Evolutionary conservation across 2,888 invertebrate species (phyloP).

Genomic region (Drosophila infuscata): DNA sequence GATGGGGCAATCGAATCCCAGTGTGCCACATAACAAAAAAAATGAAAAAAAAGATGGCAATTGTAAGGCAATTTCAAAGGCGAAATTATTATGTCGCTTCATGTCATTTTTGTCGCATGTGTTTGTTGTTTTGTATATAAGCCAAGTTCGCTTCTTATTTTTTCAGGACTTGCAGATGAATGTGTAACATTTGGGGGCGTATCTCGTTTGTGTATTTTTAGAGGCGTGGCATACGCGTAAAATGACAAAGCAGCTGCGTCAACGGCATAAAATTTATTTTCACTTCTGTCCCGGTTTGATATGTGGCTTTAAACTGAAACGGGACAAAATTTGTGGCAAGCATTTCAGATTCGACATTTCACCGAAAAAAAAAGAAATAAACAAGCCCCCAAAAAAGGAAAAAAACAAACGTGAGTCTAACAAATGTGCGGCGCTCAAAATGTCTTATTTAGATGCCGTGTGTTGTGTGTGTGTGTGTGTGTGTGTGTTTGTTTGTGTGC

Average conservation of each 20-base stretch:
- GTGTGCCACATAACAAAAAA: slow-evolving; percentile 11
- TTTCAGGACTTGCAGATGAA: slow-evolving; percentile 44
- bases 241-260: slow-evolving; percentile 77
- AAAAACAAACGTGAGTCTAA: slow-evolving; percentile 43
- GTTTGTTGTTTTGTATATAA: slow-evolving; percentile 12
- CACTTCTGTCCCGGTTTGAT: slow-evolving; percentile 56
- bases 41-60: slow-evolving; percentile 60
- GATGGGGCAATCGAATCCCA: slow-evolving; percentile 44
- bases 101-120: slow-evolving; percentile 64
- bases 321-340: slow-evolving; percentile 40
- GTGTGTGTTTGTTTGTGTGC: slow-evolving; percentile 5
- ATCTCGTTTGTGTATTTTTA: slow-evolving; percentile 21
- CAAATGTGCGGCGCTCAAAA: slow-evolving; percentile 72
- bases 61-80: slow-evolving; percentile 78
- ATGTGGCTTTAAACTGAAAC: slow-evolving; percentile 71
- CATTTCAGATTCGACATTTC: slow-evolving; percentile 61
- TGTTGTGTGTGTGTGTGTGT: neutral
- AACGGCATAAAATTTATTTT: slow-evolving; percentile 74
- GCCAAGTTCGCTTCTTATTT: slow-evolving; percentile 12
- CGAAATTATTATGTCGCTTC: slow-evolving; percentile 80
- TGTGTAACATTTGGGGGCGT: slow-evolving; percentile 46
- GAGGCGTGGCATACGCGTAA: slow-evolving; percentile 52
- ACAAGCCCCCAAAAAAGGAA: slow-evolving; percentile 11
- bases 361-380: slow-evolving; percentile 18
- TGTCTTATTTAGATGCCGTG: slow-evolving; percentile 61